A percentile compares a stretch with the other conserved stretches of the same genome.
Conservation (phyloP, 1,140 invertebrate genomes). For the Zaprionus vittiger region DNA sequence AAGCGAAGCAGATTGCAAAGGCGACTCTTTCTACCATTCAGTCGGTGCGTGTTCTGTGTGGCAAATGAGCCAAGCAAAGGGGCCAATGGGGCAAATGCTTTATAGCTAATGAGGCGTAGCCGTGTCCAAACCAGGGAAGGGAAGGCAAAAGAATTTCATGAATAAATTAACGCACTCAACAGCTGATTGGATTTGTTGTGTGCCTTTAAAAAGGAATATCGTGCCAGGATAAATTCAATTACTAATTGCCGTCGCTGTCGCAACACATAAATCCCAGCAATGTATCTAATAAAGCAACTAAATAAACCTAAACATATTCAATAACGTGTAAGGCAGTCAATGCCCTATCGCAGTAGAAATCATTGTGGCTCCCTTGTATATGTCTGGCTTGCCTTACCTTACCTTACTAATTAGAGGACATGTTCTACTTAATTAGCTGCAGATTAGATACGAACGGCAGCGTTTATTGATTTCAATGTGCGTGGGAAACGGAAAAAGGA, state of each 20-base stretch:
- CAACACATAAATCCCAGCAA: conserved; percentile 11
- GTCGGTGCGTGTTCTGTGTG: conserved; percentile 67
- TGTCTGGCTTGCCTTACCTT: not conserved
- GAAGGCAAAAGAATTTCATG: conserved; percentile 55
- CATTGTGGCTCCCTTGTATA: not conserved
- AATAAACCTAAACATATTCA: not conserved
- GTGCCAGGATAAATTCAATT: conserved; percentile 63
- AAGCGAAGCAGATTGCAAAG: conserved; percentile 56
- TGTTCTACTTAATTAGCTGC: conserved; percentile 61
- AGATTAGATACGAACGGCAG: conserved; percentile 44
- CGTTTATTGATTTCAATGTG: conserved; percentile 35
- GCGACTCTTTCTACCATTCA: conserved; percentile 35
- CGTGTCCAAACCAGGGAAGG: not conserved
- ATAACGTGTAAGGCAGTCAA: not conserved
- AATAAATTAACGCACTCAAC: conserved; percentile 76
- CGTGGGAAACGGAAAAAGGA: not conserved
- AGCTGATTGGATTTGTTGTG: conserved; percentile 67
- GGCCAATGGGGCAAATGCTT: conserved; percentile 12
- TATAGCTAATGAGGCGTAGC: conserved; percentile 32
- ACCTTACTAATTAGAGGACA: conserved; percentile 58
- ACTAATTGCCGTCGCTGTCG: conserved; percentile 46
- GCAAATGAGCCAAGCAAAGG: conserved; percentile 51
- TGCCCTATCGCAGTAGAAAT: not conserved
- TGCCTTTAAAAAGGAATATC: conserved; percentile 44
- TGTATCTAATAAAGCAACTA: not conserved